Evolutionary conservation across 2,797 vertebrate genomes (phyloP).

Genomic region (Smutsia temminckii): DNA sequence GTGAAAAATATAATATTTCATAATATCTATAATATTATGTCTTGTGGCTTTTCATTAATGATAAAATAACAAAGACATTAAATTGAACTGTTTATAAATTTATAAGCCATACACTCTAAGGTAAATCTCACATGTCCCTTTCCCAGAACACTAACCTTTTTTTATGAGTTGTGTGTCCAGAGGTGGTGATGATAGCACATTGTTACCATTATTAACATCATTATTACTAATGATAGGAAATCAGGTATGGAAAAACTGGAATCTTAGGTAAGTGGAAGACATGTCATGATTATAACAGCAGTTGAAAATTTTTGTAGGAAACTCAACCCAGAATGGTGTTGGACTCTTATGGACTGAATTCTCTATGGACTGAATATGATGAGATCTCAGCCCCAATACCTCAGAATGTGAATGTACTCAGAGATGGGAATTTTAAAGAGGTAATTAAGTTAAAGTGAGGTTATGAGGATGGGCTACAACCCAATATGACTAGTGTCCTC

Average conservation of each 20-base stretch:
- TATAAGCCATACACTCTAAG: not conserved
- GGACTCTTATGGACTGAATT: not conserved
- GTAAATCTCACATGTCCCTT: not conserved
- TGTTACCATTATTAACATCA: too few species aligned
- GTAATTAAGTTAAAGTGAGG: not conserved
- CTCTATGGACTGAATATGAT: not conserved
- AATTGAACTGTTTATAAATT: not conserved
- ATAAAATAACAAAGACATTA: not conserved
- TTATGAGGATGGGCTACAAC: not conserved
- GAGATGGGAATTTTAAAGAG: not conserved
- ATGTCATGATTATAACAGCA: not conserved
- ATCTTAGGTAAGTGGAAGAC: not conserved
- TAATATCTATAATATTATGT: not conserved
- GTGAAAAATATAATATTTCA: not conserved
- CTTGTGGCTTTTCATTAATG: not conserved
- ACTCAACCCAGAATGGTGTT: not conserved
- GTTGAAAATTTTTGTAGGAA: not conserved
- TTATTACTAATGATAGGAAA: not conserved
- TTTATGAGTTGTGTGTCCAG: not conserved
- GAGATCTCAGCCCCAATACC: rapidly evolving
- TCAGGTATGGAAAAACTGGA: not conserved
- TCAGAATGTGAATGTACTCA: not conserved
- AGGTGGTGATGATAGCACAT: not conserved
- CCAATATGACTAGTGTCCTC: not conserved
- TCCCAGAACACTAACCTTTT: not conserved